These are phyloP conservation scores for Palaemon carinicauda DNA, from an alignment of 1,140 invertebrate species.

Conservation along the genomic window DNA sequence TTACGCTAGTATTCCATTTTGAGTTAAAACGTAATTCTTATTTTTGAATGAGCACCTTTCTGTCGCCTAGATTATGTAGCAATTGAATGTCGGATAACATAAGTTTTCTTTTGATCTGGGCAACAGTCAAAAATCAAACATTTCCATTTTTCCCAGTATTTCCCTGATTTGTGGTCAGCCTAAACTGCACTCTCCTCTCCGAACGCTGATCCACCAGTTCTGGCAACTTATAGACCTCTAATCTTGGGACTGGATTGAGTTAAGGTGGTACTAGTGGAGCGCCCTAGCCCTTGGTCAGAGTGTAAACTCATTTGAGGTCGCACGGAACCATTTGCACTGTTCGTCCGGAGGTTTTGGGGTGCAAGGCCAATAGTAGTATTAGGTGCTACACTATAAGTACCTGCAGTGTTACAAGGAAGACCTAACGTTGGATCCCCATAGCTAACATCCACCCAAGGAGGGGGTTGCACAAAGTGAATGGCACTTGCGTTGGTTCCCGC, in stretches of 20 bases:
- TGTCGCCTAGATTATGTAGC: too few species aligned
- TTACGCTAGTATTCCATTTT: too few species aligned
- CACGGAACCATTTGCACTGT: neutral
- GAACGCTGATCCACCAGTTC: slow-evolving; percentile 9
- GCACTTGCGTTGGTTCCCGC: neutral
- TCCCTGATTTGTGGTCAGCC: neutral
- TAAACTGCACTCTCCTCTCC: slow-evolving; percentile 44
- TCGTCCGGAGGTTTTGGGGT: neutral
- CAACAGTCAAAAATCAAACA: neutral
- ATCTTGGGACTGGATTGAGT: slow-evolving; percentile 37
- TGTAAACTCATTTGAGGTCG: neutral
- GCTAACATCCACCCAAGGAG: slow-evolving; percentile 3
- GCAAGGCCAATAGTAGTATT: neutral
- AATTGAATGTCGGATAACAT: too few species aligned
- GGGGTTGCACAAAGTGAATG: slow-evolving; percentile 41
- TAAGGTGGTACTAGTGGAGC: neutral
- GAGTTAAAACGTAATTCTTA: too few species aligned
- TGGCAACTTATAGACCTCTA: slow-evolving; percentile 34
- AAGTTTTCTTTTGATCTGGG: too few species aligned
- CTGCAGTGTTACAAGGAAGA: neutral
- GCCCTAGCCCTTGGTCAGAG: neutral
- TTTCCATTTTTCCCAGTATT: too few species aligned
- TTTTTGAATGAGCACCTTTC: too few species aligned
- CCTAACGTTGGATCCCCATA: neutral
- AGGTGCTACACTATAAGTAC: neutral